These are phyloP conservation scores for Xestia c-nigrum DNA, from an alignment of 2,888 invertebrate genomes.

Conservation along the genomic window DNA sequence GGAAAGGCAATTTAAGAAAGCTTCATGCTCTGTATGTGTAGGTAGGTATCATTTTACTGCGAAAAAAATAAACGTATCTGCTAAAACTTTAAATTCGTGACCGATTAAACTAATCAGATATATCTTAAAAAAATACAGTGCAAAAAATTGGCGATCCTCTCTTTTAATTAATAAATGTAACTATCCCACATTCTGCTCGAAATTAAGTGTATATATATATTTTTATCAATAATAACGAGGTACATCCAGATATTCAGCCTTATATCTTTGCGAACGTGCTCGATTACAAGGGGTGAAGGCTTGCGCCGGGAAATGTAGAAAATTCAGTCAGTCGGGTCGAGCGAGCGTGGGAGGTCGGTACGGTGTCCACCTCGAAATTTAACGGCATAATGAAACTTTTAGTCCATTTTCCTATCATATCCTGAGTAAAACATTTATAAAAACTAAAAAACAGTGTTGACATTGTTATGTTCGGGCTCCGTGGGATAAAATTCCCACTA, in stretches of 20 bases:
- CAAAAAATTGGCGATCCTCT: neutral
- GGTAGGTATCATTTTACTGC: neutral
- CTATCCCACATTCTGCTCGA: neutral
- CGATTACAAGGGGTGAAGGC: slow-evolving; percentile 90
- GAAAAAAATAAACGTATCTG: neutral
- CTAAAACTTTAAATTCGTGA: neutral
- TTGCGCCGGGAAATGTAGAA: slow-evolving; percentile 89
- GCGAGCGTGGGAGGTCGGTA: slow-evolving; percentile 82
- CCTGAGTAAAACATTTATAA: slow-evolving; percentile 70
- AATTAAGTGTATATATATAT: neutral
- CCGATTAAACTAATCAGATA: neutral
- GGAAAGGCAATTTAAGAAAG: neutral
- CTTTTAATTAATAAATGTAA: neutral
- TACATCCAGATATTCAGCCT: slow-evolving; percentile 76
- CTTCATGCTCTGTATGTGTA: neutral
- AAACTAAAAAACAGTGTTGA: slow-evolving; percentile 69
- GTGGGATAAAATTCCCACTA: slow-evolving; percentile 66
- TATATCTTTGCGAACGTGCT: slow-evolving; percentile 86
- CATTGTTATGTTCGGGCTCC: slow-evolving; percentile 57
- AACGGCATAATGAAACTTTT: slow-evolving; percentile 85
- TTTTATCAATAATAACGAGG: slow-evolving; percentile 33
- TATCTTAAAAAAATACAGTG: too few species aligned
- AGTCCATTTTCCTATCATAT: slow-evolving; percentile 82
- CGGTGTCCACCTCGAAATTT: slow-evolving; percentile 74
- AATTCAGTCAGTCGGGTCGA: slow-evolving; percentile 89